Conservation (phyloP, 1,140 invertebrate genomes). For the Chionoecetes opilio region DNA sequence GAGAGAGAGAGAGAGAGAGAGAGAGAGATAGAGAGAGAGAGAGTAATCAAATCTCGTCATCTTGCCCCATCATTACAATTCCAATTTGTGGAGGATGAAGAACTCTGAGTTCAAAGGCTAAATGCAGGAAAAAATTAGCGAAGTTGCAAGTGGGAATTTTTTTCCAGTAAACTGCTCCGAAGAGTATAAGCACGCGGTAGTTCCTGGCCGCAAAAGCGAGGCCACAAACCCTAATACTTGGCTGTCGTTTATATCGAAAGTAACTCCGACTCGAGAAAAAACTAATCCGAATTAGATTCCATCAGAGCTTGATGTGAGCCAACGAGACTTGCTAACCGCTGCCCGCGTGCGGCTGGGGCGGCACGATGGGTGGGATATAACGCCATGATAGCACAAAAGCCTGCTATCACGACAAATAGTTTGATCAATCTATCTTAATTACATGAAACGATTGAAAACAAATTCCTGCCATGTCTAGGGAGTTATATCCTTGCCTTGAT, state of each 20-base stretch:
- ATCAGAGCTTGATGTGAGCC: neutral
- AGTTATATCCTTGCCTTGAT: neutral
- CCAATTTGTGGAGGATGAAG: neutral
- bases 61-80: neutral
- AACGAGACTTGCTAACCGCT: neutral
- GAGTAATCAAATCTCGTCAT: too few relatives aligned
- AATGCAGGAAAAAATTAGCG: neutral
- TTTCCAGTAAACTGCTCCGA: neutral
- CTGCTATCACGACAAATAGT: neutral
- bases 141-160: neutral
- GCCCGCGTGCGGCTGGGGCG: too few relatives aligned
- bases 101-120: neutral
- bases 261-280: neutral
- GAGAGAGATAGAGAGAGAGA: too few relatives aligned
- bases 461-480: neutral
- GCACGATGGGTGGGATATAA: neutral
- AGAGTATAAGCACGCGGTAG: neutral
- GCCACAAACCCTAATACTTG: neutral
- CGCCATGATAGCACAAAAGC: neutral
- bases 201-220: neutral
- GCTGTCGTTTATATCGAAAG: neutral
- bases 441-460: neutral
- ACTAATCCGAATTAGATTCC: neutral
- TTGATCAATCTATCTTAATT: neutral
- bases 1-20: too few relatives aligned